A percentile compares a stretch with the other conserved stretches of the same genome.
Conservation (phyloP, 1,140 invertebrate species). For the Limonius californicus region DNA sequence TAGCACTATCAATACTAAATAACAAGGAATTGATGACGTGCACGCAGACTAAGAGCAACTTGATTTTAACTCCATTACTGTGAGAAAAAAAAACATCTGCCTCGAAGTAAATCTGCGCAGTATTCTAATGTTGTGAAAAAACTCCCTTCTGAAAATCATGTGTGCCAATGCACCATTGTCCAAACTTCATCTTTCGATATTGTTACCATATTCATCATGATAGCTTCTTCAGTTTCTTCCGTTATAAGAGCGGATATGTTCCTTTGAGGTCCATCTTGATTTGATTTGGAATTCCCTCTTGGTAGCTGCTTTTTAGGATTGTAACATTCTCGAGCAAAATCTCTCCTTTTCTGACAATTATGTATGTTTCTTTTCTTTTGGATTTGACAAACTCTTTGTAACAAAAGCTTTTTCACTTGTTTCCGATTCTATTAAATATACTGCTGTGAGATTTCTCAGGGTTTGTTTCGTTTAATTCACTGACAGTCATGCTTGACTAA, state of each 20-base stretch:
- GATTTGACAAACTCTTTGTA: background rate
- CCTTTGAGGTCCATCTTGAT: background rate
- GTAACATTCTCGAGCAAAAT: constrained; percentile 32
- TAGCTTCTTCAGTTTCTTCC: background rate
- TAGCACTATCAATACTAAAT: no score
- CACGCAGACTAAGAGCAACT: no score
- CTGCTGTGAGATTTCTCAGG: constrained; percentile 41
- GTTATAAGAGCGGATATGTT: background rate
- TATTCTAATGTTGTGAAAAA: constrained; percentile 8
- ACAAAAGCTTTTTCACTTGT: constrained; percentile 25
- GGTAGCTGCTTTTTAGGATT: background rate
- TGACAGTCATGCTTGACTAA: constrained; percentile 43
- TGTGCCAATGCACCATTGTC: constrained; percentile 41
- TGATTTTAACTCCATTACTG: no score
- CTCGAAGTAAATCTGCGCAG: background rate
- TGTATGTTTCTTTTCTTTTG: constrained; percentile 26
- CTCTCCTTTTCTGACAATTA: constrained; percentile 35
- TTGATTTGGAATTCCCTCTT: background rate
- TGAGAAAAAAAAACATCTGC: no score
- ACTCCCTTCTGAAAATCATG: constrained; percentile 23
- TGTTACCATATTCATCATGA: constrained; percentile 6
- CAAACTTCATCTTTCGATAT: constrained; percentile 32
- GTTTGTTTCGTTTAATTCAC: constrained; percentile 38
- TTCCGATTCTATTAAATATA: constrained; percentile 34
- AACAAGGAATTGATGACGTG: no score